Base-by-base conservation (phyloP, 2,113 vertebrate genomes). In the Limanda limanda region DNA sequence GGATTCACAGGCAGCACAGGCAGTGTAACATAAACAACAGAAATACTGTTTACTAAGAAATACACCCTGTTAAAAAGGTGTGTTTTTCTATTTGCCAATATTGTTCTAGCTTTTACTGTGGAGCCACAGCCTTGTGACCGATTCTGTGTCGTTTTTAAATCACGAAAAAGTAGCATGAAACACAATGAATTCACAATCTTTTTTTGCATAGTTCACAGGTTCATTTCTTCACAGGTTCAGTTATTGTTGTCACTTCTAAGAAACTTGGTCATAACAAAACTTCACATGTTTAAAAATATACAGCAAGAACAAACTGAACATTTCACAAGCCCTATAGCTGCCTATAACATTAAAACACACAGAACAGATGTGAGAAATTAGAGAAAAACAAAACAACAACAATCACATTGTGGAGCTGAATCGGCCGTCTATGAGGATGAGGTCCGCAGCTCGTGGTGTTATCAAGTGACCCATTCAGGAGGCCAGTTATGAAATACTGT, bases 251-350 rank as follows among this genome's bases (percentile, higher is more conserved):
- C 47, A 18, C 47, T 5, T 4, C 17, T 18, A 13, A 23, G 18
- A 23, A 13, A 24, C 23, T 12, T 14, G 5, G 0, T 58, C 5
- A 58, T 10, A 15, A 58, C 56, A 61, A 15, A 48, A 37, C 17
- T 11, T 5, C 13, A 47, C 3, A n/a, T n/a, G 2, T 31, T 6
- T 1, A 37, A 2, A 40, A 0, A n/a, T 9, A 8, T 35, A 52
- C 35, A 68, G 3, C 31, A 79, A 52, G 9, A 74, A 71, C 13
- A 76, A 8, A n/a, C 13, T 71, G 37, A 23, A 63, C 25, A 55
- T 1, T 52, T 57, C 1, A 66, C 52, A 73, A 31, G 71, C 51
- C n/a, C 59, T 51, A 55, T 35, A 77, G 60, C 69, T 64, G 58
- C 61, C 63, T 47, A 21, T 59, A 81, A 66, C 25, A 21, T 35